Evolutionary conservation across 2,888 invertebrate genomes (phyloP).

Genomic region (Rotaria macrura): DNA sequence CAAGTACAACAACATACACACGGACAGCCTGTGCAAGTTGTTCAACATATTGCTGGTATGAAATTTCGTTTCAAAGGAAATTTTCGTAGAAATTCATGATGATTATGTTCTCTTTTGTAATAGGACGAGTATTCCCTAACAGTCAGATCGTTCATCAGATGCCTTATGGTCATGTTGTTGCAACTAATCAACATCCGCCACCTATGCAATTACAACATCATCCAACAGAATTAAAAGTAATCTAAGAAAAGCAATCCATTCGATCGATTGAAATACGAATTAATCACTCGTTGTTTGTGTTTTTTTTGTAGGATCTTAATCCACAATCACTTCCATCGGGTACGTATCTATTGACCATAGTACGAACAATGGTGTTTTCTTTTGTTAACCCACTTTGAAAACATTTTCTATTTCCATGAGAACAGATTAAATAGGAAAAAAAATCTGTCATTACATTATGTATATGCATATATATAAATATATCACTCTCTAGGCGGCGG

Average conservation of each 20-base stretch:
- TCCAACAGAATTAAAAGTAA: background rate
- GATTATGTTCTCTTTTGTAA: too few species aligned
- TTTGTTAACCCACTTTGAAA: background rate
- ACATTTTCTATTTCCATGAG: background rate
- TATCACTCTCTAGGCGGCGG: background rate
- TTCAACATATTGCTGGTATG: background rate
- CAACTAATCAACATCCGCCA: background rate
- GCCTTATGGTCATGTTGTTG: background rate
- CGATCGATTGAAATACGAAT: background rate
- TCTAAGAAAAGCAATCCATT: background rate
- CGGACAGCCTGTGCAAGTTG: background rate
- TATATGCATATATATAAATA: background rate
- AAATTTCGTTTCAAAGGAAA: too few species aligned
- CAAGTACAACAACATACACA: background rate
- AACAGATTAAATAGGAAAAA: background rate
- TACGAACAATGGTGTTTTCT: background rate
- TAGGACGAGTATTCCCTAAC: background rate
- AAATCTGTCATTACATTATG: too few species aligned
- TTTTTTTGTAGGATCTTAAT: background rate
- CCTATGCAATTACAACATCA: background rate
- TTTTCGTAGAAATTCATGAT: background rate
- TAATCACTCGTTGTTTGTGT: too few species aligned
- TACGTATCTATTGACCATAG: background rate
- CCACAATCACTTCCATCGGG: background rate
- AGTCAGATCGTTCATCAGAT: constrained; percentile 3